phyloP scores from a whole-genome alignment of 2,888 invertebrate species.

The Catocala sponsa region DNA sequence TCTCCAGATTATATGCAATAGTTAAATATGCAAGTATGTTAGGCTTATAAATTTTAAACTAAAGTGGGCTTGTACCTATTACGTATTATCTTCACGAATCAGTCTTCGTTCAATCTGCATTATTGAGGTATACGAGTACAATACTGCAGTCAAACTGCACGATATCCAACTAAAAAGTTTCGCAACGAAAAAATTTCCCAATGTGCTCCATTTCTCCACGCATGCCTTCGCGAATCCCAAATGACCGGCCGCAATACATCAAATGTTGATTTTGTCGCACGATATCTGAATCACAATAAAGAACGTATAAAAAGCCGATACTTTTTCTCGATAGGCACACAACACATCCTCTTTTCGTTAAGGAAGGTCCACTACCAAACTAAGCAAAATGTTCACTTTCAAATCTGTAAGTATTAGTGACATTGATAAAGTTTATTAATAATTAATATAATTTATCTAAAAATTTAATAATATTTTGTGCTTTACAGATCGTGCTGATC shows the following conservation, averaged over 20 bases:
- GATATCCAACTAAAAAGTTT: conserved; percentile 62
- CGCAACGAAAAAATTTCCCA: conserved; percentile 75
- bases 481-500: conserved; percentile 78
- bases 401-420: conserved; percentile 77
- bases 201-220: conserved; percentile 84
- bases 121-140: conserved; percentile 32
- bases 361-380: conserved; percentile 79
- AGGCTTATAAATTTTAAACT: background rate
- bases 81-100: conserved; percentile 18
- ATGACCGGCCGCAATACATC: conserved; percentile 78
- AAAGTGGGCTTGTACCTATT: conserved; percentile 5
- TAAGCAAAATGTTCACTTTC: conserved; percentile 84
- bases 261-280: conserved; percentile 78
- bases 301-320: conserved; percentile 78
- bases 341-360: conserved; percentile 76
- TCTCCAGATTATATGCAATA: background rate
- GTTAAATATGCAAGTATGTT: background rate
- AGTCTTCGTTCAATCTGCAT: conserved; percentile 10
- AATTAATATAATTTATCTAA: background rate
- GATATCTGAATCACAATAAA: conserved; percentile 81
- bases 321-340: conserved; percentile 75
- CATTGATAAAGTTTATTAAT: background rate
- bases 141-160: conserved; percentile 45
- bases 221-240: conserved; percentile 81
- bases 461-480: conserved; percentile 17